Conservation (phyloP, 2,797 vertebrate genomes). For the Centroberyx gerrardi region DNA sequence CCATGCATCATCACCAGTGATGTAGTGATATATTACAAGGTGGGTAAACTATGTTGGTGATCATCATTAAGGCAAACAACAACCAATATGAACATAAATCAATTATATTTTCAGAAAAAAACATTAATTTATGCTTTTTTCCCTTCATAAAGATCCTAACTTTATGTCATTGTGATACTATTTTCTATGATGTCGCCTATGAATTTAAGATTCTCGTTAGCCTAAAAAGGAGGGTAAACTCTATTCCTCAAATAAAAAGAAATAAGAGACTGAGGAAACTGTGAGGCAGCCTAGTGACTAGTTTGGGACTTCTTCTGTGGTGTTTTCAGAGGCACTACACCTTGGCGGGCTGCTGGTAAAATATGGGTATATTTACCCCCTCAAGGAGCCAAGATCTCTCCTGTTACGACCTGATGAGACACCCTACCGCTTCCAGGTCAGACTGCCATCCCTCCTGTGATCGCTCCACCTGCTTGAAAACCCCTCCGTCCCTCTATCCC, state of each 20-base stretch:
- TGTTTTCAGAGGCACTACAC: conserved; percentile 90
- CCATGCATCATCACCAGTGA: neutral
- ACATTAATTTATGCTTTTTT: too few species aligned
- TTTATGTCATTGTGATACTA: too few species aligned
- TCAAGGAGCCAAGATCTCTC: conserved; percentile 88
- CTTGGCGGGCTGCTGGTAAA: conserved; percentile 89
- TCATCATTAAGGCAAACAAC: too few species aligned
- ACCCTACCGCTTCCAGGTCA: conserved; percentile 95
- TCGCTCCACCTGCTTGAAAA: neutral
- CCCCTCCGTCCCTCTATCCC: neutral
- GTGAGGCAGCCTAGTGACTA: neutral
- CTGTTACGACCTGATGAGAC: conserved; percentile 88
- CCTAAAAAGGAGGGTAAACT: neutral
- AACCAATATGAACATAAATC: too few species aligned
- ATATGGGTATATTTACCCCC: conserved; percentile 93
- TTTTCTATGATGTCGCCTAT: too few species aligned
- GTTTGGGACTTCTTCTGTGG: conserved; percentile 18
- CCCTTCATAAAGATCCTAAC: too few species aligned
- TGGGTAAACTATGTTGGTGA: neutral
- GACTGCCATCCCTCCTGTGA: neutral
- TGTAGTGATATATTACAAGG: neutral
- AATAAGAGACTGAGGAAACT: neutral
- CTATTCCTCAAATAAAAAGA: too few species aligned
- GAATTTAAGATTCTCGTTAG: too few species aligned
- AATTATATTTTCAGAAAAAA: too few species aligned